phyloP scores from a whole-genome alignment of 2,113 vertebrate species.

The Apteryx mantelli region DNA sequence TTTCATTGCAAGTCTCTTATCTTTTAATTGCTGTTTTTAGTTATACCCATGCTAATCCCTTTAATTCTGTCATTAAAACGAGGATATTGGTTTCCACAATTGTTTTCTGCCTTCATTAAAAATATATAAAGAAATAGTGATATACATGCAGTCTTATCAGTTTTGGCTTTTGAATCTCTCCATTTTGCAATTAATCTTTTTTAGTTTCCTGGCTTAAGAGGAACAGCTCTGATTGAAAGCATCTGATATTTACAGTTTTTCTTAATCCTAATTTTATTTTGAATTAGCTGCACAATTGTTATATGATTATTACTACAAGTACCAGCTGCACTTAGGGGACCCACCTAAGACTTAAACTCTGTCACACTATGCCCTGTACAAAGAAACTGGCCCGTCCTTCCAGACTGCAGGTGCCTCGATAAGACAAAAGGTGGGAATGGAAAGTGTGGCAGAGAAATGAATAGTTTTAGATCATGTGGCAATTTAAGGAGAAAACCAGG shows the following conservation, averaged over 20 bases:
- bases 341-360: neutral
- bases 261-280: neutral
- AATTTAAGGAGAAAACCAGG: neutral
- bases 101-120: neutral
- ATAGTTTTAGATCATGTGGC: neutral
- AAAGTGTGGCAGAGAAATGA: neutral
- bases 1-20: neutral
- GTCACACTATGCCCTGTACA: neutral
- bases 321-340: neutral
- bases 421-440: neutral
- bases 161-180: neutral
- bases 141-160: neutral
- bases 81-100: neutral
- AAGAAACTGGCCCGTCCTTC: neutral
- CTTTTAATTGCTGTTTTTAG: neutral
- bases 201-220: neutral
- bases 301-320: neutral
- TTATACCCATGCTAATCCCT: neutral
- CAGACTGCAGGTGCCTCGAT: neutral
- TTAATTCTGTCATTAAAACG: neutral
- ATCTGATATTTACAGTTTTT: neutral
- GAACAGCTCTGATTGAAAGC: neutral
- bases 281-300: neutral
- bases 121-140: neutral
- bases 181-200: neutral